Percentiles rank a stretch among this genome's conserved stretches.
Evolutionary conservation across 2,797 vertebrate genomes (phyloP).

Genomic region (Tangara arthus): DNA sequence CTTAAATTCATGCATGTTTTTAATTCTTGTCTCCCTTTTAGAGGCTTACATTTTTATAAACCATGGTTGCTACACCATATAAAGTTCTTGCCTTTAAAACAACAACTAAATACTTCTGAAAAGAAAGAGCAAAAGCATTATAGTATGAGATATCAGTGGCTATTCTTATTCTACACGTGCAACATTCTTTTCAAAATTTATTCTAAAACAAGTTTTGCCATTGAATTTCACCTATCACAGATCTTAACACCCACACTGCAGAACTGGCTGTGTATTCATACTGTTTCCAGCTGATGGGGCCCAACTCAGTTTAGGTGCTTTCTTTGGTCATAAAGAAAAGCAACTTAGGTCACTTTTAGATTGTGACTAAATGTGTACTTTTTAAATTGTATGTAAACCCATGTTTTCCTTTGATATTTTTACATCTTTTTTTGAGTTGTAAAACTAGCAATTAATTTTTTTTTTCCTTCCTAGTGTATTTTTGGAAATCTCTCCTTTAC

Average conservation of each 20-base stretch:
- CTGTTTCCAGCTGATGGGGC: not conserved
- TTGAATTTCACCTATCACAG: not conserved
- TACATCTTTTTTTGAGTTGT: not conserved
- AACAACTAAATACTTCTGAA: not conserved
- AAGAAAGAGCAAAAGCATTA: not conserved
- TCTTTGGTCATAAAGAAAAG: not conserved
- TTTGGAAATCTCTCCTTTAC: constrained; percentile 18
- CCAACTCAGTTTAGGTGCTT: not conserved
- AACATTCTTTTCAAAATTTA: not conserved
- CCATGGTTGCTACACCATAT: not conserved
- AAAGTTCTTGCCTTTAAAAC: not conserved
- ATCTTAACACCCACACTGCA: not conserved
- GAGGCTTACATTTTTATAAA: not conserved
- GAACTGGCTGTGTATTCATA: not conserved
- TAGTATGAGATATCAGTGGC: not conserved
- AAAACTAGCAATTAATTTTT: not conserved
- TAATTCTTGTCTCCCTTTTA: not conserved
- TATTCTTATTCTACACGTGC: not conserved
- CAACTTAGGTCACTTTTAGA: not conserved
- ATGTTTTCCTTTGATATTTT: constrained; percentile 23
- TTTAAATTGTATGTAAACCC: not conserved
- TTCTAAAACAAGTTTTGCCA: not conserved
- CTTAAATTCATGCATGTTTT: not conserved
- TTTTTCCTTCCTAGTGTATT: not conserved
- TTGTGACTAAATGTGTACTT: not conserved